Percentiles rank a stretch among this genome's conserved stretches.
phyloP scores from a whole-genome alignment of 2,113 vertebrate species.

The Ptilorrhoa leucosticta region DNA sequence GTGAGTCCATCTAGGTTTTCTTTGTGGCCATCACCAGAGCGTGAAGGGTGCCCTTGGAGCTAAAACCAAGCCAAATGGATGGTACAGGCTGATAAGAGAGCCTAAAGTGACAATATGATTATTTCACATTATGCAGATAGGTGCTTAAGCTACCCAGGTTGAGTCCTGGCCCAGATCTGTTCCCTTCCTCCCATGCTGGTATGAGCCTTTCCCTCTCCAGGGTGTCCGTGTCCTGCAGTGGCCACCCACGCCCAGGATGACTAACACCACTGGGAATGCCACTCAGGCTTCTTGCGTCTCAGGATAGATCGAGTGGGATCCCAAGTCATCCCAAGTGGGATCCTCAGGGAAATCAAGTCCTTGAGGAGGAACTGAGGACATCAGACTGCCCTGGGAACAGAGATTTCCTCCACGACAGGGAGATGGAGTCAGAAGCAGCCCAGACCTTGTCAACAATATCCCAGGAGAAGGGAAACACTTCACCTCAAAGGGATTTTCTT shows the following conservation, averaged over 20 bases:
- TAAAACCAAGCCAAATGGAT: not conserved
- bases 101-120: not conserved
- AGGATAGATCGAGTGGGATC: not conserved
- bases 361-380: not conserved
- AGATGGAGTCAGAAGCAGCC: not conserved
- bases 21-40: not conserved
- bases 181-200: fast-evolving
- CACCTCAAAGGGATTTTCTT: not conserved
- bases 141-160: not conserved
- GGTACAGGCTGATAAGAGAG: not conserved
- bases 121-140: not conserved
- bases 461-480: not conserved
- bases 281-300: not conserved
- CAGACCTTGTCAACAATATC: not conserved
- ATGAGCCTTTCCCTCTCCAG: not conserved
- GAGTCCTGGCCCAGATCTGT: not conserved
- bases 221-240: not conserved
- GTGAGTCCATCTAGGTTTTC: not conserved
- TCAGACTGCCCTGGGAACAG: not conserved
- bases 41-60: not conserved
- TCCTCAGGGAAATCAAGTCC: not conserved
- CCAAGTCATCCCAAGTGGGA: not conserved
- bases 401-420: fast-evolving
- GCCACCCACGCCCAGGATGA: not conserved
- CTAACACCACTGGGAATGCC: not conserved